Evolutionary conservation across 2,797 vertebrate genomes (phyloP), one percentile per base, ranked within the genome.

Genomic region (Linurgus olivaceus): DNA sequence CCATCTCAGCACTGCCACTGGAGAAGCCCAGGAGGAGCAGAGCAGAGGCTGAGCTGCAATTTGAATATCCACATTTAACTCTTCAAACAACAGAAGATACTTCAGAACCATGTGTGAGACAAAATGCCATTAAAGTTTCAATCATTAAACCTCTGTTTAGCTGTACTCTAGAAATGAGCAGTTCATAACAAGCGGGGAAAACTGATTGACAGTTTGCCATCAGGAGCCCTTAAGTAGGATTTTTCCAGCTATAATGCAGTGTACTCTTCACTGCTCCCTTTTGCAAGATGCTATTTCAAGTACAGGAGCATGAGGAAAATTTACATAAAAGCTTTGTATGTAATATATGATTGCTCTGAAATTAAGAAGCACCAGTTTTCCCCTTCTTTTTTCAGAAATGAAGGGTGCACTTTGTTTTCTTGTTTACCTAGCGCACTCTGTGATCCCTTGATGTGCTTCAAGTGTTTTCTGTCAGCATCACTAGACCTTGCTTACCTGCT

Each of bases 21-120:
- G 65, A 91, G 90, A 91, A 96, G 82, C 76, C 61, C 82, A 52
- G 86, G 62, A 86, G 57, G 51, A 84, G 70, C 48, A 31, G 48
- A 63, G 78, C 52, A 92, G 57, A 20, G 79, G 48, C 63, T 87
- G 61, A 79, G 70, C 76, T 83, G 73, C 77, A 51, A 19, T 94
- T 37, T 85, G 88, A 90, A 95, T 94, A 95, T 94, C 80, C 94
- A 77, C 72, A 82, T 86, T 93, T 90, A 93, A 77, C 58, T 96
- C 63, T 93, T 94, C 94, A 79, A 73, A 82, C 76, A 90, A 76
- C 88, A 48, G 29, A 81, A 68, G 51, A 89, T 93, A 86, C 95
- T 94, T 90, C 67, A 86, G 89, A 90, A n/a, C 61, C 80, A 57
- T 31, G 31, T 37, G 91, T 83, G 89, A 92, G 91, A 70, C 57